Conservation (phyloP, 2,888 invertebrate genomes). For the Torymus aiolomorphi region DNA sequence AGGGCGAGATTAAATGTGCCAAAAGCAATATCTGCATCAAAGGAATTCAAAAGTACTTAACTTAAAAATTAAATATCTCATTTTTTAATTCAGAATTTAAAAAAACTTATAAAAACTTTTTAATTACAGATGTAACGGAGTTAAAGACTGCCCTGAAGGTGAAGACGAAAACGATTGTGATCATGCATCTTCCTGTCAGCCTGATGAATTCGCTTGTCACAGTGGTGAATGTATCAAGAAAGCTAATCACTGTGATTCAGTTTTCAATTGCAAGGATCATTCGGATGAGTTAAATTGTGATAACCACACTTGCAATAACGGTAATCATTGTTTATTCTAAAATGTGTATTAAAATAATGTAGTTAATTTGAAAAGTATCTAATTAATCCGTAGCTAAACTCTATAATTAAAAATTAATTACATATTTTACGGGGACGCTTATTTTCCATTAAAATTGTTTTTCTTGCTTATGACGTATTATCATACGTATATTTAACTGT, state of each 20-base stretch:
- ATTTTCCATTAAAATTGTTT: too few relatives aligned
- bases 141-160: slow-evolving; percentile 77
- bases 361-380: slow-evolving; percentile 24
- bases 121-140: slow-evolving; percentile 76
- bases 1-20: slow-evolving; percentile 76
- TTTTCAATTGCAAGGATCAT: slow-evolving; percentile 78
- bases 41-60: slow-evolving; percentile 61
- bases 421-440: too few relatives aligned
- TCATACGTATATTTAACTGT: too few relatives aligned
- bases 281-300: slow-evolving; percentile 79
- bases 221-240: slow-evolving; percentile 77
- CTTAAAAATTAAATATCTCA: background rate
- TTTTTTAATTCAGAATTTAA: background rate
- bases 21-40: slow-evolving; percentile 76
- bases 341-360: slow-evolving; percentile 54
- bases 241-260: slow-evolving; percentile 76
- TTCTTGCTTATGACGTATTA: too few relatives aligned
- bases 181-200: background rate
- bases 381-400: too few relatives aligned
- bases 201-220: slow-evolving; percentile 76
- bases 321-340: slow-evolving; percentile 48
- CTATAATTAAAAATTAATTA: too few relatives aligned
- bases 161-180: slow-evolving; percentile 80
- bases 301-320: slow-evolving; percentile 58
- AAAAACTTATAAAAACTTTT: too few relatives aligned